Evolutionary conservation across 92 coral and sea anemone species (phyloP).

Genomic region (Hydrozoanthus gracilis): DNA sequence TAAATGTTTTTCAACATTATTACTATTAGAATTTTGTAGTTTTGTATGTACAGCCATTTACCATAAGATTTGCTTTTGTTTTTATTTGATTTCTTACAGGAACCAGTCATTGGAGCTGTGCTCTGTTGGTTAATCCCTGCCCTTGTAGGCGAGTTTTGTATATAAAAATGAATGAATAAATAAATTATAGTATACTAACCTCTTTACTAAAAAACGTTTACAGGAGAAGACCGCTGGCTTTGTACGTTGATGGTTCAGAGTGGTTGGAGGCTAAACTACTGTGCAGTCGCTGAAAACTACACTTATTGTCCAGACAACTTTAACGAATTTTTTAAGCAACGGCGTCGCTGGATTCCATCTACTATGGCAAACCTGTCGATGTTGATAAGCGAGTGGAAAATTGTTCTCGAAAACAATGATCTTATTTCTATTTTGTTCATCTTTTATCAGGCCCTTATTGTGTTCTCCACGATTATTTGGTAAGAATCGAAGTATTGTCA

Average conservation of each 20-base stretch:
- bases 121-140: no score
- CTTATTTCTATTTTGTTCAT: constrained; percentile 72
- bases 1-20: no score
- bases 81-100: no score
- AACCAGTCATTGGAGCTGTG: no score
- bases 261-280: constrained; percentile 96
- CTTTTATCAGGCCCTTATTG: constrained; percentile 84
- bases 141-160: no score
- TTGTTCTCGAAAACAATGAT: constrained; percentile 80
- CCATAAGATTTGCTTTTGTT: no score
- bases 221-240: constrained; percentile 99
- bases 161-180: no score
- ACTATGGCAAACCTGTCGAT: constrained; percentile 84
- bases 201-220: constrained; percentile 43
- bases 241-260: constrained; percentile 97
- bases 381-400: constrained; percentile 72
- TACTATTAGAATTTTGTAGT: no score
- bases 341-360: constrained; percentile 98
- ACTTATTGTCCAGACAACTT: constrained; percentile 92
- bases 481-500: constrained; percentile 7
- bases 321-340: constrained; percentile 88
- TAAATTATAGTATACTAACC: no score
- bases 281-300: constrained; percentile 95
- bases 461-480: constrained; percentile 80
- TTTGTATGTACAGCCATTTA: no score